Evolutionary conservation across 1,140 invertebrate species (phyloP), one percentile per base, ranked within the genome.

Genomic region (Dreissena polymorpha): DNA sequence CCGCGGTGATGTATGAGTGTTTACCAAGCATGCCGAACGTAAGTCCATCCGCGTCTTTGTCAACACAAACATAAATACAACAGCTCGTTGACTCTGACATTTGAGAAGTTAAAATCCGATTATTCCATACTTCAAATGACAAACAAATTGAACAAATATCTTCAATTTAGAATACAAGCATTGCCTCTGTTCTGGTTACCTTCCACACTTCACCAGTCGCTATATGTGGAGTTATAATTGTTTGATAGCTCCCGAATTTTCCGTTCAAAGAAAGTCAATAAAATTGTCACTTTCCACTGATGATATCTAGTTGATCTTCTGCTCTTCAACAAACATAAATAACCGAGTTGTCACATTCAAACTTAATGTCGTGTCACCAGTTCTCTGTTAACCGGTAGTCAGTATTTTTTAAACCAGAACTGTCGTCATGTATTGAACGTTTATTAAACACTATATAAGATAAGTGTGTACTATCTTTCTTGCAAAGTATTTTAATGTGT

Each of bases 71-170:
- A 60, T 2, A 60, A 60, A 18, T n/a, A 23, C 16, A 60, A 60
- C 21, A 60, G 57, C 16, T 23, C 10, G 16, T 60, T 60, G 57
- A 60, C 57, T 60, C 57, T 23, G 16, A n/a, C 16, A 60, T 60
- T 60, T 6, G 21, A 60, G 57, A 60, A 60, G 57, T 60, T 60
- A 60, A 39, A 60, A 60, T 23, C 57, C 6, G 57, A 23, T 60
- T 60, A 60, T 60, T 60, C 57, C 57, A 12, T 60, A 12, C 57
- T 60, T 60, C 2, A 60, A 60, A 60, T 60, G 57, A 12, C 57
- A 60, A 60, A 60, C 57, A 60, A 60, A 60, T 60, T 60, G 57
- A 60, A n/a, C 57, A 60, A 60, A 60, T 23, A 60, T 60, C 16
- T 60, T 60, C 57, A 60, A 60, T 60, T 60, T 60, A 60, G 16